Evolutionary conservation across 2,113 vertebrate genomes (phyloP), one percentile per base, ranked within the genome.

Genomic region (Calonectris borealis): DNA sequence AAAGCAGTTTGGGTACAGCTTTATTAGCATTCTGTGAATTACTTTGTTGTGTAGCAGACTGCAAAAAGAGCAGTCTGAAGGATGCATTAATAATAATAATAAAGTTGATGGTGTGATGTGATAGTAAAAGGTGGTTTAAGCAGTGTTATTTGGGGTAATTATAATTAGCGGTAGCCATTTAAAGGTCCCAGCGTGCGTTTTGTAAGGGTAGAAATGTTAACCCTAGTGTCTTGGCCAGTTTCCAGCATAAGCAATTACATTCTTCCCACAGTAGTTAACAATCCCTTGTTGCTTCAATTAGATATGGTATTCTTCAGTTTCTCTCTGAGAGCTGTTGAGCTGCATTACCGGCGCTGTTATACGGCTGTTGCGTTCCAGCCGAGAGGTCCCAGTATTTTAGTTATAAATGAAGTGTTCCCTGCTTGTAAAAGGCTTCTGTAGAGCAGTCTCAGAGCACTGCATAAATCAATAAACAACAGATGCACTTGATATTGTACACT

Each of bases 371-470:
- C 0, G 12, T 94, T 97, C 85, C 93, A 90, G 94, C 65, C 1
- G 20, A 96, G 94, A 94, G 61, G 61, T 93, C 93, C 81, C 91
- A 77, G 90, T 77, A 73, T 93, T 96, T 97, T 82, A 90, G 68
- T 95, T 95, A 92, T 80, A 97, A 98, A 97, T 96, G 86, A 97
- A 97, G 90, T 65, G 86, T 73, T 93, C 92, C 80, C 64, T 80
- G 68, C 93, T 88, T 92, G 77, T 92, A 91, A 95, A 87, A 93
- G 58, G 66, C 46, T 97, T 93, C 92, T 88, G 71, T 66, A 83
- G 52, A 22, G 10, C 24, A 91, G 84, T 62, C 95, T 94, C 68
- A 16, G 83, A 95, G 88, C 93, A 84, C 88, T 79, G 81, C 70
- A 86, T 94, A 95, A 96, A 97, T 95, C 87, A 94, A 94, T 95